These are phyloP conservation scores for Nixonia krombeini DNA, from an alignment of 1,140 invertebrate species.

Conservation along the genomic window DNA sequence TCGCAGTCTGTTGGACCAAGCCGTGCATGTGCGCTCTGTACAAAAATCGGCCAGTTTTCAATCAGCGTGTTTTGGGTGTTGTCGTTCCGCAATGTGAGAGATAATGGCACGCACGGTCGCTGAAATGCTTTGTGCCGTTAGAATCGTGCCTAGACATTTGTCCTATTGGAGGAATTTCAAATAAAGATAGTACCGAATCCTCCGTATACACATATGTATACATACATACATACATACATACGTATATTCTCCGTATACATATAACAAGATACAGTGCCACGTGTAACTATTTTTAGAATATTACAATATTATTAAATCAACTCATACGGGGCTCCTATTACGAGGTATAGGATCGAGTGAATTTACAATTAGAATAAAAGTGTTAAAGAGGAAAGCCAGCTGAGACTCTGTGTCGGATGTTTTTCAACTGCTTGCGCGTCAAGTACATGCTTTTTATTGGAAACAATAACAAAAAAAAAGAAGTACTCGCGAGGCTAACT, in stretches of 20 bases:
- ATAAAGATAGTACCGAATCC: slow-evolving; percentile 7
- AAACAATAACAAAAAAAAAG: background rate
- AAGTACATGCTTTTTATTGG: background rate
- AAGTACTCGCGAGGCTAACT: background rate
- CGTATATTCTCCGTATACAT: slow-evolving; percentile 1
- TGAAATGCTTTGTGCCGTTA: slow-evolving; percentile 5
- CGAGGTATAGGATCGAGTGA: slow-evolving; percentile 14
- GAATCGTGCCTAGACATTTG: slow-evolving; percentile 5
- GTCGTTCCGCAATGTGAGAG: too few relatives aligned
- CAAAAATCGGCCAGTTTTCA: too few relatives aligned
- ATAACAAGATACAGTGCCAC: slow-evolving; percentile 8
- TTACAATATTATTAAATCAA: slow-evolving; percentile 13
- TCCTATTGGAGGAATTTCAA: slow-evolving; percentile 4
- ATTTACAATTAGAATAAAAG: slow-evolving; percentile 5
- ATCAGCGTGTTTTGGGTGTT: too few relatives aligned
- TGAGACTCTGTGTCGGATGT: background rate
- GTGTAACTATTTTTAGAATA: slow-evolving; percentile 11
- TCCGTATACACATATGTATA: too few relatives aligned
- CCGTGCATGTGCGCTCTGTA: too few relatives aligned
- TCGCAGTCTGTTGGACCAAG: too few relatives aligned
- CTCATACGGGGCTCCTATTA: slow-evolving; percentile 11
- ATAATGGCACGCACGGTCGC: slow-evolving; percentile 1
- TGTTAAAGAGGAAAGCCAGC: slow-evolving; percentile 3
- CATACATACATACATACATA: too few relatives aligned
- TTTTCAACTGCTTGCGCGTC: background rate